These are phyloP conservation scores for Anniella stebbinsi DNA, from an alignment of 2,797 vertebrate genomes.

Conservation along the genomic window DNA sequence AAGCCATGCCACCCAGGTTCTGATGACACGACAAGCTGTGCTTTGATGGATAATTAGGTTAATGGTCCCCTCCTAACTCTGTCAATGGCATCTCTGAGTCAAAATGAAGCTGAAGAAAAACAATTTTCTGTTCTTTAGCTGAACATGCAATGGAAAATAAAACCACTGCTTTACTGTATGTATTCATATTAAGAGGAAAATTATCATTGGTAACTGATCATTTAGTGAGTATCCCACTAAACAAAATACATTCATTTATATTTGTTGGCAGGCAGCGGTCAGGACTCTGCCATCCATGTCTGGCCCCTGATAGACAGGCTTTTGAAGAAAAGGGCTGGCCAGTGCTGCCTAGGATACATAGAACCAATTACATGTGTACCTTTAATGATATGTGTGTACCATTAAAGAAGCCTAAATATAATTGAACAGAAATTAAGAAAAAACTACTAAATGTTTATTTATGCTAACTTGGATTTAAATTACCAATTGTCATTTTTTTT, in stretches of 20 bases:
- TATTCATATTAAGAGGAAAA: neutral
- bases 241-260: neutral
- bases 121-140: neutral
- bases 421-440: constrained; percentile 11
- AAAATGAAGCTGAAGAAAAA: neutral
- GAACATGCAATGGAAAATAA: neutral
- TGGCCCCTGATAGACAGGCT: neutral
- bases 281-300: neutral
- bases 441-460: neutral
- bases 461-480: neutral
- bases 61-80: no score
- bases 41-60: no score
- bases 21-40: no score
- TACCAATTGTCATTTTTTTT: neutral
- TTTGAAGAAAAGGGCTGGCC: neutral
- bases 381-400: no score
- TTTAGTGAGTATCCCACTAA: neutral
- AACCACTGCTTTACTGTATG: neutral
- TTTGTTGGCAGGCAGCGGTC: no score
- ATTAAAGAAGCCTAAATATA: neutral
- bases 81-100: neutral
- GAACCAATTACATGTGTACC: neutral
- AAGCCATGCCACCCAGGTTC: no score
- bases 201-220: neutral
- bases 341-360: neutral